Evolutionary conservation across 2,888 invertebrate genomes (phyloP).

Genomic region (Cacoxenus indagator): DNA sequence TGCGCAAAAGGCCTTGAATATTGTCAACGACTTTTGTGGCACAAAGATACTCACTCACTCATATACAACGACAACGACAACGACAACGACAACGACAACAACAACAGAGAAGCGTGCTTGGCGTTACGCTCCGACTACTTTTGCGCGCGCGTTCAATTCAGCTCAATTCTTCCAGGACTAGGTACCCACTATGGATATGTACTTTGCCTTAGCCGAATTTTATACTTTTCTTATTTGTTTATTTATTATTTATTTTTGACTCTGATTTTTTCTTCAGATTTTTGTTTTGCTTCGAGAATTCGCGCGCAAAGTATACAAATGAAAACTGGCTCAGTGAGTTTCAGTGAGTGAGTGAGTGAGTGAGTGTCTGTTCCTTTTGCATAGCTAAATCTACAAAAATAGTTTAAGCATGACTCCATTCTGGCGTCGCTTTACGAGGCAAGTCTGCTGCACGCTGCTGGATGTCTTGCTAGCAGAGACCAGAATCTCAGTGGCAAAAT

Average conservation of each 20-base stretch:
- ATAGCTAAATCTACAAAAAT: background rate
- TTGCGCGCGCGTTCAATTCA: constrained; percentile 4
- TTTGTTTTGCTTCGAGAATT: constrained; percentile 19
- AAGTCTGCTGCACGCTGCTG: background rate
- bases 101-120: background rate
- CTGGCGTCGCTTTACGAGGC: background rate
- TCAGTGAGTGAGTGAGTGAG: background rate
- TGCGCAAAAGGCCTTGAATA: constrained; percentile 50
- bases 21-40: constrained; percentile 49
- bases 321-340: background rate
- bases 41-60: background rate
- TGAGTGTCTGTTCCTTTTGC: background rate
- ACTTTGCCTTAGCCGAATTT: no score
- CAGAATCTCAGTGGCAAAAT: no score
- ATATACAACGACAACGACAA: background rate
- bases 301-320: constrained; percentile 12
- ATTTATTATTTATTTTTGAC: background rate
- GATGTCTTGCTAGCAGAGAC: background rate
- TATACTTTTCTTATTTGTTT: no score
- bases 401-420: constrained; percentile 3
- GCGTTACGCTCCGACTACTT: constrained; percentile 6
- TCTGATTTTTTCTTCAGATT: background rate
- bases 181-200: background rate
- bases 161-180: background rate
- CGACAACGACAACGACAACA: background rate